Evolutionary conservation across 2,113 vertebrate genomes (phyloP), one percentile per base, ranked within the genome.

Genomic region (Chiloscyllium plagiosum): DNA sequence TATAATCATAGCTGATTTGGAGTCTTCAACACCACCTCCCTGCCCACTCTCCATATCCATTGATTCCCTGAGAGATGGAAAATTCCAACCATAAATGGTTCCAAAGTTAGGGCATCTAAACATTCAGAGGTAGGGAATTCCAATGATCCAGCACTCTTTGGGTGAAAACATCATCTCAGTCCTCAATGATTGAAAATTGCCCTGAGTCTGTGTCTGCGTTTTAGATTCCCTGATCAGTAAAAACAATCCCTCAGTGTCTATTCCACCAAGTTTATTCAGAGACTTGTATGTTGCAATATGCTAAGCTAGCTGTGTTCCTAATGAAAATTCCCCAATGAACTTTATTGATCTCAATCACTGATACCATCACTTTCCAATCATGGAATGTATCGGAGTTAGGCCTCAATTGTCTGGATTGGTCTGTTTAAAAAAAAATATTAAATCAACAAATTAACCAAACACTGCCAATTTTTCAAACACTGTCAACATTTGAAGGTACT

Each of bases 401-500:
- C 13, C 12, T 20, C 47, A 50, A 52, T 10, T 52, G 86, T 52
- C 86, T 50, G 24, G 24, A 56, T 12, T 17, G 0, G 37, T 65
- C 61, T 68, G 89, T n/a, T 93, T 20, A 37, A 93, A 89, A 93
- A 66, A 37, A 83, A 37, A 17, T n/a, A n/a, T 19, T 93, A n/a
- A 66, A n/a, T 8, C 89, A n/a, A 93, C 61, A 37, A 93, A 93
- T 93, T n/a, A 66, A 37, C 61, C 61, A 83, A 83, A 83, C 80
- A 20, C 17, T 12, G 17, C 61, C 89, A 66, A 93, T 68, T 66
- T 93, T 92, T 92, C 89, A 92, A 65, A 61, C 29, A 65, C 29
- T 93, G 89, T 93, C 89, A 93, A 93, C 61, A 66, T 93, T 93
- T 68, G 17, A 68, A 37, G 89, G 33, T 93, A 37, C 2, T 93